These are phyloP conservation scores for Falco cherrug DNA, from an alignment of 2,797 vertebrate genomes.

Conservation along the genomic window DNA sequence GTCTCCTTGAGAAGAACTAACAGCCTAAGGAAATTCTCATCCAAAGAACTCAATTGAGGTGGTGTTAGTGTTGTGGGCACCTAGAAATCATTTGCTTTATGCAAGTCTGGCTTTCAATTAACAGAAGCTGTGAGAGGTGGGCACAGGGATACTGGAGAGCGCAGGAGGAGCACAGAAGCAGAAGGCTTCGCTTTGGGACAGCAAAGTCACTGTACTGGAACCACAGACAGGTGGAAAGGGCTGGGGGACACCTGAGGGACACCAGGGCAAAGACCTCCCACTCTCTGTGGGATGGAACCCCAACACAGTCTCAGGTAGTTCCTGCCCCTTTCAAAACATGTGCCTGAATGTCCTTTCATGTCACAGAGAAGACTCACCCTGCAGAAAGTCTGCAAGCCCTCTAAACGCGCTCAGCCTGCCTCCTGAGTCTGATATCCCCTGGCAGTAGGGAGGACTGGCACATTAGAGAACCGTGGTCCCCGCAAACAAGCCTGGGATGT, in stretches of 20 bases:
- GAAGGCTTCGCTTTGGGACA: background rate
- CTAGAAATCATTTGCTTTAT: background rate
- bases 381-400: background rate
- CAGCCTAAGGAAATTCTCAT: background rate
- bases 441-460: background rate
- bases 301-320: accelerated
- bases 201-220: background rate
- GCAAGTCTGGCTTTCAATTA: background rate
- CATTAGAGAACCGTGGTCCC: background rate
- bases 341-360: background rate
- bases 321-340: background rate
- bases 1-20: background rate
- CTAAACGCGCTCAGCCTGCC: background rate
- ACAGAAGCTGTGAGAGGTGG: background rate
- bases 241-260: background rate
- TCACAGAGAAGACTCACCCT: background rate
- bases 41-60: background rate
- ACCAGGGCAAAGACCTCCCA: background rate
- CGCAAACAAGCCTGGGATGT: background rate
- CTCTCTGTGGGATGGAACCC: background rate
- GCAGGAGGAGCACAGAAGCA: background rate
- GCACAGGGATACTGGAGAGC: background rate
- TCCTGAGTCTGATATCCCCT: accelerated
- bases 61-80: background rate
- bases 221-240: background rate